A percentile compares a stretch with the other conserved stretches of the same genome.
These are phyloP conservation scores for Vannuccia rotundouncinata DNA, from an alignment of 2,888 invertebrate species.

Conservation along the genomic window DNA sequence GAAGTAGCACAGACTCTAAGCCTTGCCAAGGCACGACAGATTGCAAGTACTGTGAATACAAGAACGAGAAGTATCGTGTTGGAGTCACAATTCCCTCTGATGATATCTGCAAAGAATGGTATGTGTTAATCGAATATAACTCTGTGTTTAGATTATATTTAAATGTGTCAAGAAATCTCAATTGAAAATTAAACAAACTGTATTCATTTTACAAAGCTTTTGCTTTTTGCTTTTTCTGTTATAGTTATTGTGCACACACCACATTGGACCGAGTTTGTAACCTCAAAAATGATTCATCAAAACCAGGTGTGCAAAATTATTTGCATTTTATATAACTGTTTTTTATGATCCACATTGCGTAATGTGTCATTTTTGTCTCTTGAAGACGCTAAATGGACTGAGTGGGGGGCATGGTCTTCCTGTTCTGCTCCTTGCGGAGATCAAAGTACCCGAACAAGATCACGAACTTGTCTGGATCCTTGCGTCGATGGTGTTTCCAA, in stretches of 20 bases:
- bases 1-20: not conserved
- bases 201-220: too few species aligned
- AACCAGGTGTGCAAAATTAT: too few species aligned
- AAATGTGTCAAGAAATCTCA: too few species aligned
- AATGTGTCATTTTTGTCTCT: not conserved
- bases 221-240: too few species aligned
- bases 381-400: constrained; percentile 18
- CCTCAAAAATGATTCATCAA: too few species aligned
- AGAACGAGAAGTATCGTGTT: not conserved
- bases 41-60: constrained; percentile 5
- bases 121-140: too few species aligned
- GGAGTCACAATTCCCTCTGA: constrained; percentile 11
- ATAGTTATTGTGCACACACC: too few species aligned
- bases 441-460: constrained; percentile 27
- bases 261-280: too few species aligned
- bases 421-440: constrained; percentile 22
- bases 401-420: constrained; percentile 18
- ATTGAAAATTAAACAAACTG: too few species aligned
- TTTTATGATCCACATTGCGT: not conserved
- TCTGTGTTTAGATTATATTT: not conserved
- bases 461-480: constrained; percentile 23
- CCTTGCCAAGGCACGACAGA: not conserved
- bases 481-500: constrained; percentile 7
- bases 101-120: constrained; percentile 2
- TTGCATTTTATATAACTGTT: too few species aligned